Evolutionary conservation across 2,797 vertebrate genomes (phyloP).

Genomic region (Ciconia nigra): DNA sequence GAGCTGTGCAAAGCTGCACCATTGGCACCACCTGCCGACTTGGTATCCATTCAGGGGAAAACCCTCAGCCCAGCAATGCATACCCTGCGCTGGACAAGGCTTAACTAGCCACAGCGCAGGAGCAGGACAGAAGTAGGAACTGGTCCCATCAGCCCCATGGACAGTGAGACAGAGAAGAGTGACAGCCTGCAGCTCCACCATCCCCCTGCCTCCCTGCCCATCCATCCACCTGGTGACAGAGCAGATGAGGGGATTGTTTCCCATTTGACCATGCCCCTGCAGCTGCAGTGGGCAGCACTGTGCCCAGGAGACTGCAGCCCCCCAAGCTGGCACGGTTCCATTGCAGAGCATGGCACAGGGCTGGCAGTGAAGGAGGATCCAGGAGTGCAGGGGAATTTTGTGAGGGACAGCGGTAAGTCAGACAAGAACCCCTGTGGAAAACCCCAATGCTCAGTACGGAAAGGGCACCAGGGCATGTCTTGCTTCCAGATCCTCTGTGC

Average conservation of each 20-base stretch:
- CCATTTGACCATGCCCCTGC: fast-evolving
- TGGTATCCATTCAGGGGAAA: neutral
- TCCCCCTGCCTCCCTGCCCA: neutral
- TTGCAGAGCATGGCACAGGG: neutral
- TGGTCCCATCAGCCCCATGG: neutral
- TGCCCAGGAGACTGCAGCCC: neutral
- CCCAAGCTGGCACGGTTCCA: neutral
- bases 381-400: neutral
- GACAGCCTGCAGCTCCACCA: neutral
- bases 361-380: neutral
- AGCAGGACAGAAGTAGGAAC: neutral
- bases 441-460: neutral
- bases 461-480: neutral
- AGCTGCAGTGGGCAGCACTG: neutral
- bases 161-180: neutral
- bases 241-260: neutral
- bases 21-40: neutral
- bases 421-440: neutral
- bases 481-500: neutral
- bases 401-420: neutral
- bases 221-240: neutral
- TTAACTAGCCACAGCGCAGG: neutral
- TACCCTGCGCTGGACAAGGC: neutral
- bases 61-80: neutral
- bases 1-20: neutral